A percentile compares a stretch with the other conserved stretches of the same genome.
Conservation (phyloP, 2,888 invertebrate species). For the Agrochola lychnidis region DNA sequence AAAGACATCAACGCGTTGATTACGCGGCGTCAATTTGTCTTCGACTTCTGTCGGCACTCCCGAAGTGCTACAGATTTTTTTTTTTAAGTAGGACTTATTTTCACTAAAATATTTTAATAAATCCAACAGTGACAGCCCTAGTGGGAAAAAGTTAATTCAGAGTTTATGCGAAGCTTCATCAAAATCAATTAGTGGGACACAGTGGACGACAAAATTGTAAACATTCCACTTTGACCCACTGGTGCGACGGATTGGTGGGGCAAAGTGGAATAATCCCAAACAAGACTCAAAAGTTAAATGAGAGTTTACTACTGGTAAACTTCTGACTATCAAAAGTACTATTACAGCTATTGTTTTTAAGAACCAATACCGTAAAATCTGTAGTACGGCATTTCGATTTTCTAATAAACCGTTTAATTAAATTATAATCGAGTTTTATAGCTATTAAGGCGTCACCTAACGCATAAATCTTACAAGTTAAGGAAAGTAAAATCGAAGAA, state of each 20-base stretch:
- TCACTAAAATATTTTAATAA: not conserved
- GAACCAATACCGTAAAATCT: slow-evolving; percentile 1
- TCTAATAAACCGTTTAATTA: slow-evolving; percentile 29
- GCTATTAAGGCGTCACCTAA: slow-evolving; percentile 26
- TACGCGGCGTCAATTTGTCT: too few relatives aligned
- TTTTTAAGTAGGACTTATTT: not conserved
- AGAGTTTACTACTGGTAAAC: not conserved
- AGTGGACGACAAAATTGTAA: too few relatives aligned
- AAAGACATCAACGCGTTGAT: too few relatives aligned
- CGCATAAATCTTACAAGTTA: slow-evolving; percentile 33
- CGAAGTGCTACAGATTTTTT: not conserved
- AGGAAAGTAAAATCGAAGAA: slow-evolving; percentile 47
- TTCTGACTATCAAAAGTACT: not conserved
- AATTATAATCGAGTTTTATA: slow-evolving; percentile 25
- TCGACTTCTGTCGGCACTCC: too few relatives aligned
- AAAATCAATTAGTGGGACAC: too few relatives aligned
- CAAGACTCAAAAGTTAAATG: not conserved
- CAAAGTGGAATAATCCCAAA: not conserved
- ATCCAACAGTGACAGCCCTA: too few relatives aligned
- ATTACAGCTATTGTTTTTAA: not conserved
- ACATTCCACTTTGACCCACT: not conserved
- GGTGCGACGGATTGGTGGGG: not conserved
- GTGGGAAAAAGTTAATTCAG: too few relatives aligned
- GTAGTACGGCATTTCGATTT: not conserved
- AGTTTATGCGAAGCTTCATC: too few relatives aligned